A percentile compares a stretch with the other conserved stretches of the same genome.
Evolutionary conservation across 1,140 invertebrate genomes (phyloP).

Genomic region (Drosophila kurseongensis): DNA sequence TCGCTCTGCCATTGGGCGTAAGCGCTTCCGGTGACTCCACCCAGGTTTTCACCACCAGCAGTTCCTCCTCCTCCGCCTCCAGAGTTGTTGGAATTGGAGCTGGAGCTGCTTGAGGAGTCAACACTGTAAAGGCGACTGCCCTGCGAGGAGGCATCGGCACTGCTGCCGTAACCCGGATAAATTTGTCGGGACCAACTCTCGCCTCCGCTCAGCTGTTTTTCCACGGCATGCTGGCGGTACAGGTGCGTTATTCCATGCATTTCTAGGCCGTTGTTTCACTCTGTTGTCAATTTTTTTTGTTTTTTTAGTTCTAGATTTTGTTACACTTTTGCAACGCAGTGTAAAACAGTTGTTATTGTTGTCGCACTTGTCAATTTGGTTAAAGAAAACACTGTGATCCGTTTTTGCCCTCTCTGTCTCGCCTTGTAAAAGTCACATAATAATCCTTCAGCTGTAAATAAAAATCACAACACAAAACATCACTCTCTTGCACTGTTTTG

Average conservation of each 20-base stretch:
- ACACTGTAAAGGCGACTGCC: slow-evolving; percentile 64
- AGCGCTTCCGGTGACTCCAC: slow-evolving; percentile 67
- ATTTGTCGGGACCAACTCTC: slow-evolving; percentile 75
- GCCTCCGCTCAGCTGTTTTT: slow-evolving; percentile 75
- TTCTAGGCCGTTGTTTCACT: slow-evolving; percentile 17
- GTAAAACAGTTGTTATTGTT: slow-evolving; percentile 42
- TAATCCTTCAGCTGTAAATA: slow-evolving; percentile 77
- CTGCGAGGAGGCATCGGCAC: slow-evolving; percentile 45
- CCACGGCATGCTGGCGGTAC: slow-evolving; percentile 83
- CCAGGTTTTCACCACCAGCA: slow-evolving; percentile 32
- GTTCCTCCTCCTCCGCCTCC: slow-evolving; percentile 33
- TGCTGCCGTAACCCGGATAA: slow-evolving; percentile 51
- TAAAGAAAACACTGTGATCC: slow-evolving; percentile 41
- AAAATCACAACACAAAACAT: slow-evolving; percentile 48
- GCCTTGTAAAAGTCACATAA: slow-evolving; percentile 73
- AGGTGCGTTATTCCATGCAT: slow-evolving; percentile 84
- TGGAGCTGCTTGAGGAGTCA: slow-evolving; percentile 76
- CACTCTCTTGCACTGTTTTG: slow-evolving; percentile 14
- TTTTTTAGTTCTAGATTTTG: slow-evolving; percentile 14
- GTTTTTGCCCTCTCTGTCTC: slow-evolving; percentile 41
- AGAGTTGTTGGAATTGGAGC: slow-evolving; percentile 70
- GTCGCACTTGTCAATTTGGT: slow-evolving; percentile 48
- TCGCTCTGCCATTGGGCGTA: slow-evolving; percentile 73
- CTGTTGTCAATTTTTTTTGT: slow-evolving; percentile 6
- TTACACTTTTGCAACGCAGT: slow-evolving; percentile 69